Base-by-base conservation (phyloP, 2,888 invertebrate genomes). In the Sinopyrophorus schimmeli region DNA sequence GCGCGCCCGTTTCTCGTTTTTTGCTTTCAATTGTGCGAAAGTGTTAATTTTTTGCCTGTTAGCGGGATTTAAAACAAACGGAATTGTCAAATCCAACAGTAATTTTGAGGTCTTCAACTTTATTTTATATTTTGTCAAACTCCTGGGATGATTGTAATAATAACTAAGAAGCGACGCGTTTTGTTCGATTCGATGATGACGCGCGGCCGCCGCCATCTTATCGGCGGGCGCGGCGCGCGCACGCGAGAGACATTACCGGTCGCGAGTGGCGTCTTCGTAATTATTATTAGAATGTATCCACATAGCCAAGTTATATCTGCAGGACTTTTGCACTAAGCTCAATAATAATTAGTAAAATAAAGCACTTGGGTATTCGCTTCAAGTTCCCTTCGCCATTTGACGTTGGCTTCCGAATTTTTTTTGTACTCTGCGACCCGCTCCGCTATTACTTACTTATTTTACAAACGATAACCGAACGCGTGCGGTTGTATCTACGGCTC, bases 11-110 rank as follows among this genome's bases (percentile, higher is more conserved):
- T n/a, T n/a, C n/a, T n/a, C n/a, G n/a, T n/a, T n/a, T n/a, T n/a
- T 43, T 49, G 43, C 41, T 26, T 9, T 31, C 28, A 17, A 31
- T 37, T 38, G 37, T 47, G 38, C 42, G 34, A 38, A 41, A 46
- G 26, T 28, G 50, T 35, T 32, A 17, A n/a, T n/a, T n/a, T n/a
- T n/a, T n/a, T n/a, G 28, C 34, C 17, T 42, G 23, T 39, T 24
- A 23, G 10, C 42, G 28, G 41, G 32, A 32, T 48, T 47, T 30
- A 38, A 41, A 46, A 16, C 15, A 47, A 47, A 47, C 64, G 72
- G 72, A 72, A 72, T 72, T 72, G 71, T 73, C 70, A 72, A 73
- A 73, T 72, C 72, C 73, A 73, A 73, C 71, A 72, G 73, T 73
- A 71, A 70, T 73, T 73, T 73, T 73, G 73, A 73, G 73, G 73